These are phyloP conservation scores for Seriola quinqueradiata DNA, from an alignment of 2,113 vertebrate genomes.

Conservation along the genomic window DNA sequence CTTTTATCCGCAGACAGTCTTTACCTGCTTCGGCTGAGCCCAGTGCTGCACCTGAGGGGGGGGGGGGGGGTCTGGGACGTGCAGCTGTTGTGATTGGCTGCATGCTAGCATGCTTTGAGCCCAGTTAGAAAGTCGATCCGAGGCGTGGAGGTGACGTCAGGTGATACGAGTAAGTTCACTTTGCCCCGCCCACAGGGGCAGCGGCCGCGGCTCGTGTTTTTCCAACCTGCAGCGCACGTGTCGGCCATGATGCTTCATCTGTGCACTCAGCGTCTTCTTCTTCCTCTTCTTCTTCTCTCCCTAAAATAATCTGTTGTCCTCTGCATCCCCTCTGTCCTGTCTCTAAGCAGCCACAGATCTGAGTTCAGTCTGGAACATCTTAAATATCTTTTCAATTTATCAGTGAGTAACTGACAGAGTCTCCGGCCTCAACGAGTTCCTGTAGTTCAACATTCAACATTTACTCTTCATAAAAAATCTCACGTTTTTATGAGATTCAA, in stretches of 20 bases:
- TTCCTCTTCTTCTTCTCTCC: background rate
- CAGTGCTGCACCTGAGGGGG: constrained; percentile 52
- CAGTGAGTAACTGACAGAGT: background rate
- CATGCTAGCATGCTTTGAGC: constrained; percentile 78
- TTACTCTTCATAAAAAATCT: too few species aligned
- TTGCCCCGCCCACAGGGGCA: constrained; percentile 24
- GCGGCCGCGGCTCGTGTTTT: background rate
- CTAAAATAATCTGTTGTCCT: background rate
- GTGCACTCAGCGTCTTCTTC: background rate
- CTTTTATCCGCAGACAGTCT: constrained; percentile 62
- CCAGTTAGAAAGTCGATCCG: constrained; percentile 56
- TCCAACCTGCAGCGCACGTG: constrained; percentile 27
- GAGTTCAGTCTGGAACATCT: too few species aligned
- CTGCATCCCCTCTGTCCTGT: background rate
- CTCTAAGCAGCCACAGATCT: too few species aligned
- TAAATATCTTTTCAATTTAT: background rate
- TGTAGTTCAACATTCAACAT: too few species aligned
- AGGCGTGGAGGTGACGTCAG: constrained; percentile 41
- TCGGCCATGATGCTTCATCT: constrained; percentile 37
- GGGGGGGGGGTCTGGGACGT: constrained; percentile 44
- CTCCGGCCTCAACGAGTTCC: too few species aligned
- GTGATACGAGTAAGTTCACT: constrained; percentile 58
- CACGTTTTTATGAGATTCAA: too few species aligned
- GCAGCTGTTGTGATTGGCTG: constrained; percentile 72
- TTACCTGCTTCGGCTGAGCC: constrained; percentile 64